A percentile compares a stretch with the other conserved stretches of the same genome.
Evolutionary conservation across 2,113 vertebrate genomes (phyloP).

Genomic region (Eulemur rufifrons): DNA sequence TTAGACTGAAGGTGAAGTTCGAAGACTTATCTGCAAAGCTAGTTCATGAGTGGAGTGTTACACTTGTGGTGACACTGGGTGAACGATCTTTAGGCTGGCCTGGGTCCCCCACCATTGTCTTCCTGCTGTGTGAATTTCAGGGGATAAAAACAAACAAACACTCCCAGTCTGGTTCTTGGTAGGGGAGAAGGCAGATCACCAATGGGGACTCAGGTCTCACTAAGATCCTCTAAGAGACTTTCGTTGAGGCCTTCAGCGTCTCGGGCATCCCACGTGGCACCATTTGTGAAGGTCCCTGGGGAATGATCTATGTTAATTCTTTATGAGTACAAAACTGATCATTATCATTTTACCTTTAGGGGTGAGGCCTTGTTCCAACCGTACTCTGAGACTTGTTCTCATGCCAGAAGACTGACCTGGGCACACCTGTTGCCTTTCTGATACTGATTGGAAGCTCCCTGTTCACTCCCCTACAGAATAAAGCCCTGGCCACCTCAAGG

Average conservation of each 20-base stretch:
- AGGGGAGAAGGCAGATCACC: not conserved
- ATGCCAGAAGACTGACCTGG: not conserved
- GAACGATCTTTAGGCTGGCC: not conserved
- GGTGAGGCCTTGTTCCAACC: not conserved
- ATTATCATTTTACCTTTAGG: not conserved
- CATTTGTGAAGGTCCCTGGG: not conserved
- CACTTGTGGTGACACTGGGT: accelerated
- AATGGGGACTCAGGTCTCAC: not conserved
- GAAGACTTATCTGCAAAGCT: not conserved
- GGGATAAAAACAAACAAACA: not conserved
- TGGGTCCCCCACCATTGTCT: not conserved
- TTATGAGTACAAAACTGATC: not conserved
- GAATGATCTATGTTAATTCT: not conserved
- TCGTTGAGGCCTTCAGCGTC: not conserved
- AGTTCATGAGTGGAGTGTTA: accelerated
- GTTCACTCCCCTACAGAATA: not conserved
- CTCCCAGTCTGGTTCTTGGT: not conserved
- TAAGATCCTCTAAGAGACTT: not conserved
- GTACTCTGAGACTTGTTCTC: accelerated
- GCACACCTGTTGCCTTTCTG: not conserved
- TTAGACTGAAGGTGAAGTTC: not conserved
- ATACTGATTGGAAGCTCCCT: not conserved
- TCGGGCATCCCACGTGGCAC: not conserved
- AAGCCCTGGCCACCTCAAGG: not conserved
- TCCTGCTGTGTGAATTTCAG: not conserved